Evolutionary conservation across 2,888 invertebrate genomes (phyloP), one percentile per base, ranked within the genome.

Genomic region (Brachyptera risi): DNA sequence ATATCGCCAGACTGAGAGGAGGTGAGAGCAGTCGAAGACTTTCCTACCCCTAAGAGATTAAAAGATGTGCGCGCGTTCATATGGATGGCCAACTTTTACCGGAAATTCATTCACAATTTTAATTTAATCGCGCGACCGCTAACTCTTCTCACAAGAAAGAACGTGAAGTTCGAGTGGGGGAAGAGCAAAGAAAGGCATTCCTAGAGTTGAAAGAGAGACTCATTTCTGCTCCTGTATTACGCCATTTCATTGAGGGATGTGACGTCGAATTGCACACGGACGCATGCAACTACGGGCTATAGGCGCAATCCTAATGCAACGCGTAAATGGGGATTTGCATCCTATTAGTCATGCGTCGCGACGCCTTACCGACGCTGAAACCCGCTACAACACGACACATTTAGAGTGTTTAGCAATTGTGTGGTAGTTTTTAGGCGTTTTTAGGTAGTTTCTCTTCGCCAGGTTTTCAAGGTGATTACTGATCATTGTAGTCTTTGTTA

Each of bases 401-500:
- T n/a, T n/a, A n/a, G n/a, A n/a, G n/a, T n/a, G n/a, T n/a, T n/a
- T 54, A 3, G 54, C 17, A 2, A 37, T 54, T 4, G 35, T 54
- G 1, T 54, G 37, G 35, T 17, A 35, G 17, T n/a, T 54, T n/a
- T n/a, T n/a, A 17, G 17, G 23, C 2, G 3, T 3, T 1, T 54
- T 35, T 15, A 17, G 54, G n/a, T 37, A 35, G 9, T 54, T 19
- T 31, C 23, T 54, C 1, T 54, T 19, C 17, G 37, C 9, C 13
- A 2, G 17, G n/a, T 11, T 3, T 2, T 54, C 11, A 31, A 37
- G 17, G 35, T 54, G 15, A n/a, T 47, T 2, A 57, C 57, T 15
- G 63, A 63, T 23, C 63, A 63, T 35, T 38, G 50, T 13, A 37
- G n/a, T n/a, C n/a, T n/a, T n/a, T n/a, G n/a, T n/a, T n/a, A n/a